phyloP scores from a whole-genome alignment of 2,797 vertebrate species.

The Tenualosa ilisha region DNA sequence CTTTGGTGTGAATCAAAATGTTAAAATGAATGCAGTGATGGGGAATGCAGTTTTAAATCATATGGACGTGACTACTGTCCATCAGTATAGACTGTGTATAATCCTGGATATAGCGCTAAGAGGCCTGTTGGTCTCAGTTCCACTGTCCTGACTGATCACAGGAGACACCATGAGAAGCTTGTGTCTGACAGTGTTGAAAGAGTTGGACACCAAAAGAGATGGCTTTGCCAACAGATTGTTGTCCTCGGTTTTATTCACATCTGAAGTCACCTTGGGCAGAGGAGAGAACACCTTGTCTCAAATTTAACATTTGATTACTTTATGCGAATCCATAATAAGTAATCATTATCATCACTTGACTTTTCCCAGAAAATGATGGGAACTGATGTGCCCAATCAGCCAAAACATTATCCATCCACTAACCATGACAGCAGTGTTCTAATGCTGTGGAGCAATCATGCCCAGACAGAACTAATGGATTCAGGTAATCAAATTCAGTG shows the following conservation, averaged over 20 bases:
- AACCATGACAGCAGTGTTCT: slow-evolving; percentile 20
- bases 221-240: background rate
- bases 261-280: background rate
- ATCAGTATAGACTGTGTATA: background rate
- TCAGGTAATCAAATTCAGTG: slow-evolving; percentile 10
- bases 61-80: background rate
- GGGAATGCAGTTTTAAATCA: background rate
- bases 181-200: background rate
- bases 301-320: background rate
- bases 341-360: slow-evolving; percentile 22
- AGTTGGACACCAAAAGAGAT: background rate
- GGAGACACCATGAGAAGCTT: background rate
- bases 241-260: background rate
- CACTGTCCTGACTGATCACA: background rate
- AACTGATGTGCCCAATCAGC: slow-evolving; percentile 14
- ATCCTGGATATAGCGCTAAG: background rate
- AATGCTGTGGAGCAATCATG: slow-evolving; percentile 1
- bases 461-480: slow-evolving; percentile 22
- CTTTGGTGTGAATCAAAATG: background rate
- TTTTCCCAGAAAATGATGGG: slow-evolving; percentile 19
- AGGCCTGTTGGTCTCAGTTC: background rate
- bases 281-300: background rate
- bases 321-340: slow-evolving; percentile 16
- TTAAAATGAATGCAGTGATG: background rate
- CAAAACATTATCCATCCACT: slow-evolving; percentile 4